These are phyloP conservation scores for Pomatostomus ruficeps DNA, from an alignment of 2,113 vertebrate genomes.

Conservation along the genomic window DNA sequence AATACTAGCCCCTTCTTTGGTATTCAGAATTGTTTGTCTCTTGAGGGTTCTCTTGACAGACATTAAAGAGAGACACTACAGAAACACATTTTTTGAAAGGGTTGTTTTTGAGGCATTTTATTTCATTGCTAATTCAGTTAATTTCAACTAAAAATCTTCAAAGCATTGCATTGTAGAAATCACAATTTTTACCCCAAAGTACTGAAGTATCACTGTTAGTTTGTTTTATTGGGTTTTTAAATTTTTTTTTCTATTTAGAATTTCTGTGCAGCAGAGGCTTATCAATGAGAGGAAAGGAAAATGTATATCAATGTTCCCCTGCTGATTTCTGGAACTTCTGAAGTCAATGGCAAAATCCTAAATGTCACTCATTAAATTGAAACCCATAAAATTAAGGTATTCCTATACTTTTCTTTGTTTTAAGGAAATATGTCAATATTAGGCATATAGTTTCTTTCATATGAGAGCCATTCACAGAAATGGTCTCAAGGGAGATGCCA, in stretches of 20 bases:
- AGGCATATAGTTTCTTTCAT: not conserved
- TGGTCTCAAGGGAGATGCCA: not conserved
- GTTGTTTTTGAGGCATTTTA: not conserved
- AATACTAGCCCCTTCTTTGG: not conserved
- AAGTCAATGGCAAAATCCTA: not conserved
- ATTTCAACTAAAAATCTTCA: slow-evolving; percentile 10
- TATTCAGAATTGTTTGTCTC: not conserved
- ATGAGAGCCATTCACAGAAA: not conserved
- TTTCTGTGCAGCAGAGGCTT: not conserved
- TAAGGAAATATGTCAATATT: not conserved
- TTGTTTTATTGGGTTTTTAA: not conserved
- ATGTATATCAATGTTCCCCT: not conserved
- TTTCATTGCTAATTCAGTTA: not conserved
- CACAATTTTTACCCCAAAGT: not conserved
- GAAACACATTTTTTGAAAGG: not conserved
- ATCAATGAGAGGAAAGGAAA: not conserved
- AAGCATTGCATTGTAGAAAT: not conserved
- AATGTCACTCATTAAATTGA: not conserved
- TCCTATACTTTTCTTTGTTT: not conserved
- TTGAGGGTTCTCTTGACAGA: not conserved
- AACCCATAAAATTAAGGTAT: not conserved
- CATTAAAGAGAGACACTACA: not conserved
- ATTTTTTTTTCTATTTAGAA: not conserved
- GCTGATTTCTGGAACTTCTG: not conserved
- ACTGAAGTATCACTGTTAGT: not conserved